phyloP scores from a whole-genome alignment of 2,797 vertebrate species.

The Hydrophis major region DNA sequence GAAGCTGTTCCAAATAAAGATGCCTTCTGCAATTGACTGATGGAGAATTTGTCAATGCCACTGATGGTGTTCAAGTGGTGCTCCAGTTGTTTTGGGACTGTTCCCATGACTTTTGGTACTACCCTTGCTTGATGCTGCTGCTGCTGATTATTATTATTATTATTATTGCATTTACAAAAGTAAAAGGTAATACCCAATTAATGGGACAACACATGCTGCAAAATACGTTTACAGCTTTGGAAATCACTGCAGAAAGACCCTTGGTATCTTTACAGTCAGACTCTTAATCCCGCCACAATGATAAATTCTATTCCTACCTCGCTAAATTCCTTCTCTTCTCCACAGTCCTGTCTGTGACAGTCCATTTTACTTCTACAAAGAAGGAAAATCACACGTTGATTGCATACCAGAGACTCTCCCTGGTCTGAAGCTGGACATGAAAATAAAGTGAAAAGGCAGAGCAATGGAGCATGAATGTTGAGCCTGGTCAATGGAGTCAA shows the following conservation, averaged over 20 bases:
- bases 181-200: neutral
- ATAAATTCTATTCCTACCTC: slow-evolving; percentile 45
- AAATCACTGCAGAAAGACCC: neutral
- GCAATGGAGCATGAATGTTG: neutral
- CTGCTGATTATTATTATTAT: no score
- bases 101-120: no score
- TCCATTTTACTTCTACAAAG: slow-evolving; percentile 36
- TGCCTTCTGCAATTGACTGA: no score
- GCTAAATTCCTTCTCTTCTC: slow-evolving; percentile 66
- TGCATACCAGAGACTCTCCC: slow-evolving; percentile 45
- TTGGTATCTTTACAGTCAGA: neutral
- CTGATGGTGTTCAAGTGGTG: no score
- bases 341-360: slow-evolving; percentile 4
- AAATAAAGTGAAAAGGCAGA: slow-evolving; percentile 23
- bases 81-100: no score
- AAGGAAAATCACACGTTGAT: neutral
- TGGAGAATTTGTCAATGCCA: no score
- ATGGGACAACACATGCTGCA: neutral
- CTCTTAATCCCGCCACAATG: slow-evolving; percentile 7
- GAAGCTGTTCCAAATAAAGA: no score
- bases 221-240: neutral
- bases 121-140: no score
- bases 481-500: neutral
- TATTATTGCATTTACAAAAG: neutral
- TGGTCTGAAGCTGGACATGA: slow-evolving; percentile 32